Conservation (phyloP, 1,140 invertebrate genomes). For the Neelides sp. region DNA sequence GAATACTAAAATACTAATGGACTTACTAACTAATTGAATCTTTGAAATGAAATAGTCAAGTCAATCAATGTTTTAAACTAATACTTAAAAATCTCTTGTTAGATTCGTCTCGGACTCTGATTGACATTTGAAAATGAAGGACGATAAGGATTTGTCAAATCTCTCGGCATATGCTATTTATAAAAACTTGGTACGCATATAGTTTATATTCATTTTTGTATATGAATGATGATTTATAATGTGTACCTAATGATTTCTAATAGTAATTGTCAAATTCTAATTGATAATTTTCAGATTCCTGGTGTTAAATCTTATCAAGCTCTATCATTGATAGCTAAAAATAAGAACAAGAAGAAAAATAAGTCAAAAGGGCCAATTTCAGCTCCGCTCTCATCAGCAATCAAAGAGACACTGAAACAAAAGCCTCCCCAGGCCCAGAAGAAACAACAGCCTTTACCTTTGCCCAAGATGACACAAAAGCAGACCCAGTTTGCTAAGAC, state of each 20-base stretch:
- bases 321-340: background rate
- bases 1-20: too few species aligned
- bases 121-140: background rate
- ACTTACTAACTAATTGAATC: too few species aligned
- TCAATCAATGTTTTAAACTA: too few species aligned
- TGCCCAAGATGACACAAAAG: too few species aligned
- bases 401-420: background rate
- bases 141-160: background rate
- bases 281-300: constrained; percentile 17
- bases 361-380: background rate
- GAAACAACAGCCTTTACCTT: background rate
- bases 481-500: background rate
- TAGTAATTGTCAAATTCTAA: background rate
- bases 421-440: background rate
- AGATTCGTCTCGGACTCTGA: too few species aligned
- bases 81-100: too few species aligned
- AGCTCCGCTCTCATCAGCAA: background rate
- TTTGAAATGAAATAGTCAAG: too few species aligned
- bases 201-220: background rate
- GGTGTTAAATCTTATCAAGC: constrained; percentile 23
- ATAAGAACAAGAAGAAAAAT: background rate
- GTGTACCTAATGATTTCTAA: background rate
- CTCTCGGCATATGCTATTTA: constrained; percentile 21
- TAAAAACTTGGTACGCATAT: constrained; percentile 14
- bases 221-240: background rate